phyloP scores from a whole-genome alignment of 2,113 vertebrate species.

The Scomber colias region DNA sequence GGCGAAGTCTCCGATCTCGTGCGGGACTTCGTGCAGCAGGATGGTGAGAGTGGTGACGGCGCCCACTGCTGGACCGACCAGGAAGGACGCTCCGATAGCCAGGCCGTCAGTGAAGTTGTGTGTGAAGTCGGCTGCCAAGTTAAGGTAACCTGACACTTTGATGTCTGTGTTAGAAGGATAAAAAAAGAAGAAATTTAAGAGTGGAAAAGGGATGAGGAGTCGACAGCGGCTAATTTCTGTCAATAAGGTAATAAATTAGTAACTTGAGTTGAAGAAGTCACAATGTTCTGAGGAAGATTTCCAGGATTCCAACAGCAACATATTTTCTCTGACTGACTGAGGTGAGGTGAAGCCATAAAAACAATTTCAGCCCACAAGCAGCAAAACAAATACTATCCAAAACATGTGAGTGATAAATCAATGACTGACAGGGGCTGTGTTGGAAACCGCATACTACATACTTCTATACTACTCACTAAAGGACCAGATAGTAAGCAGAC shows the following conservation, averaged over 20 bases:
- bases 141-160: constrained; percentile 92
- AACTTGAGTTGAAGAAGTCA: neutral
- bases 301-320: neutral
- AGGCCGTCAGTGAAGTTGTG: constrained; percentile 95
- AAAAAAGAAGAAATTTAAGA: neutral
- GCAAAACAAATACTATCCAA: neutral
- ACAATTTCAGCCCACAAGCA: neutral
- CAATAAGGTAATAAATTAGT: neutral
- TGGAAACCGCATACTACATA: no score
- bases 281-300: neutral
- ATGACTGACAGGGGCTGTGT: no score
- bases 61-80: constrained; percentile 87
- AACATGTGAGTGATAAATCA: neutral
- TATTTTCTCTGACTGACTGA: neutral
- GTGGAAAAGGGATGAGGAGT: no score
- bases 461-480: no score
- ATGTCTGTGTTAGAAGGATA: constrained; percentile 79
- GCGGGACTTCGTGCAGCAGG: constrained; percentile 93
- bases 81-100: constrained; percentile 93
- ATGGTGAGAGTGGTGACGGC: constrained; percentile 92
- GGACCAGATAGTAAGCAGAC: no score
- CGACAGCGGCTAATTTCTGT: neutral
- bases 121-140: constrained; percentile 93
- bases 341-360: neutral
- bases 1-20: constrained; percentile 96